Evolutionary conservation across 1,140 invertebrate species (phyloP), one percentile per base, ranked within the genome.

Genomic region (Saxidomus purpurata): DNA sequence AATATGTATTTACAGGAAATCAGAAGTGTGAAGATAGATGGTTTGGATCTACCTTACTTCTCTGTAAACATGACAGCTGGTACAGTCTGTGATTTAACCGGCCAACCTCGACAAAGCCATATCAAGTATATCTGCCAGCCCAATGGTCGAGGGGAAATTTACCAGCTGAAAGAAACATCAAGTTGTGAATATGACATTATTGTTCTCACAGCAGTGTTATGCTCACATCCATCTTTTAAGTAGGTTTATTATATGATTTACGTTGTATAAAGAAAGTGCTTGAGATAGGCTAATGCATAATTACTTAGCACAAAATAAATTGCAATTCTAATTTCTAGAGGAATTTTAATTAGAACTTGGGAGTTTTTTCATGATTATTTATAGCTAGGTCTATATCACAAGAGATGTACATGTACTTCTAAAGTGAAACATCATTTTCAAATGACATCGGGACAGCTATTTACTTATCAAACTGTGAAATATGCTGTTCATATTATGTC

Each of bases 41-140:
- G 98, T 15, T 96, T 98, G 13, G 97, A 97, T 79, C 97, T 99
- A 94, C 98, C 98, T 0, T 97, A 96, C 87, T 96, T 95, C 89
- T 94, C 95, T 83, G 93, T 97, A 0, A 95, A 95, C 74, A 96
- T 97, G 95, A 94, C 92, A 36, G 96, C 96, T 92, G 97, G 99
- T 2, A 99, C 98, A 0, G 90, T 97, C n/a, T 99, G 99, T 96
- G 99, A 99, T 93, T 96, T 99, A 40, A 99, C 97, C 90, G 96
- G 96, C n/a, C 97, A 97, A 92, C 98, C 98, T 15, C 96, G 99
- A 40, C 97, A 97, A 92, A 97, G 97, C n/a, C 98, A 98, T 34
- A 87, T 96, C 15, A 92, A 92, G 36, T 96, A 96, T 88, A 93
- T 96, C 28, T 96, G 96, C 90, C 94, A 96, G 28, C 94, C 95